Evolutionary conservation across 1,140 invertebrate genomes (phyloP).

Genomic region (Eumeta japonica): DNA sequence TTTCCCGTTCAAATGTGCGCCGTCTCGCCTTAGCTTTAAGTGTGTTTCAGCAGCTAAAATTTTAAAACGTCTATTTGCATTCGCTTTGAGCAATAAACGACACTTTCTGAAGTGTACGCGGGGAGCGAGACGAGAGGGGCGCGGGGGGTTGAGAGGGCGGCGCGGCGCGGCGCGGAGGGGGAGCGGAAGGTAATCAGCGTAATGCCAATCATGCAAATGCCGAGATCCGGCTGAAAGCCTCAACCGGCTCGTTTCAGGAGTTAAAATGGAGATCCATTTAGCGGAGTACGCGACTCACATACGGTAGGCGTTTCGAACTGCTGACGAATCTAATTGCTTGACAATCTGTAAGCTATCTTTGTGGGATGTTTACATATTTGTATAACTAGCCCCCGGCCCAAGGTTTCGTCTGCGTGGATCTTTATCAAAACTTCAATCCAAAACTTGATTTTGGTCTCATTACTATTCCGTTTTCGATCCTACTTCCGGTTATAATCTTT

Average conservation of each 20-base stretch:
- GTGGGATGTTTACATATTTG: no score
- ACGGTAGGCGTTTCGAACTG: no score
- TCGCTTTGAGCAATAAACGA: slow-evolving; percentile 53
- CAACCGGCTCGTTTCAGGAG: slow-evolving; percentile 55
- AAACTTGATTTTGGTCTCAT: no score
- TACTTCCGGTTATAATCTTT: no score
- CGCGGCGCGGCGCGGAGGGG: slow-evolving; percentile 11
- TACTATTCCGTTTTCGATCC: no score
- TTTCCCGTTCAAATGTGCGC: no score
- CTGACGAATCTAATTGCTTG: no score
- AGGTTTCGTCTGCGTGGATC: no score
- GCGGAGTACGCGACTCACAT: slow-evolving; percentile 48
- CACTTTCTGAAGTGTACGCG: slow-evolving; percentile 27
- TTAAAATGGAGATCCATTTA: slow-evolving; percentile 57
- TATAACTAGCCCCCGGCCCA: no score
- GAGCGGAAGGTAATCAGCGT: slow-evolving; percentile 44
- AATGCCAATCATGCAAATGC: slow-evolving; percentile 57
- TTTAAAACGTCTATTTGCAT: slow-evolving; percentile 57
- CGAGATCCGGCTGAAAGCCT: slow-evolving; percentile 55
- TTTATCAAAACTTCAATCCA: no score
- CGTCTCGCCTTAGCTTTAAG: no score
- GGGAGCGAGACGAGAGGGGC: slow-evolving; percentile 28
- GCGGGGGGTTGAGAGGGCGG: slow-evolving; percentile 13
- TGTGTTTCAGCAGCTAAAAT: slow-evolving; percentile 19
- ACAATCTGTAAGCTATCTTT: no score